A percentile compares a stretch with the other conserved stretches of the same genome.
Conservation (phyloP, 53 echinoderm and acorn worm genomes). For the Echinometra lucunter region DNA sequence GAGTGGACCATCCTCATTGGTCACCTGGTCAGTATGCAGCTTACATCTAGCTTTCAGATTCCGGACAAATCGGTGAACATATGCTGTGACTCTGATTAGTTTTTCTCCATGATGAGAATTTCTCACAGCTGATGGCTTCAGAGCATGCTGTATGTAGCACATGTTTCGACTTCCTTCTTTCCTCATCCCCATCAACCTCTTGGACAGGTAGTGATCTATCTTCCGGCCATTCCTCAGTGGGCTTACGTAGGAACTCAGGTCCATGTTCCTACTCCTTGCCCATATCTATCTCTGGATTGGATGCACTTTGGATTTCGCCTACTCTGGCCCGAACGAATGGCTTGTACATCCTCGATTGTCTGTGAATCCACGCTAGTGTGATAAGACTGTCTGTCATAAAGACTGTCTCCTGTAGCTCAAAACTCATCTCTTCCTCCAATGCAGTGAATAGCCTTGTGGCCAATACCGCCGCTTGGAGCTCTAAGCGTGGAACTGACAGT, state of each 20-base stretch:
- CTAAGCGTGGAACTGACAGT: slow-evolving; percentile 52
- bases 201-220: slow-evolving; percentile 30
- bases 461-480: slow-evolving; percentile 64
- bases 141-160: slow-evolving; percentile 56
- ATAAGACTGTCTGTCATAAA: not conserved
- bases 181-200: slow-evolving; percentile 34
- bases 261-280: too few species aligned
- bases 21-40: too few species aligned
- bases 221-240: slow-evolving; percentile 64
- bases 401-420: not conserved
- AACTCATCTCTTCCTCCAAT: slow-evolving; percentile 25
- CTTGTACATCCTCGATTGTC: not conserved
- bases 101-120: slow-evolving; percentile 73
- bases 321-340: not conserved
- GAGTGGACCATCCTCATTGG: too few species aligned
- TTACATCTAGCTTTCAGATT: slow-evolving; percentile 66
- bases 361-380: not conserved
- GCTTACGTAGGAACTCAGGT: too few species aligned
- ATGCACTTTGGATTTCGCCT: not conserved
- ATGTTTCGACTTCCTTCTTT: slow-evolving; percentile 58
- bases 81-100: slow-evolving; percentile 73
- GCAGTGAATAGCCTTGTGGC: slow-evolving; percentile 64
- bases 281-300: not conserved
- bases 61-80: slow-evolving; percentile 70
- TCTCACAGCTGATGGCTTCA: slow-evolving; percentile 62